phyloP scores from a whole-genome alignment of 2,113 vertebrate genomes.

The Guaruba guarouba region DNA sequence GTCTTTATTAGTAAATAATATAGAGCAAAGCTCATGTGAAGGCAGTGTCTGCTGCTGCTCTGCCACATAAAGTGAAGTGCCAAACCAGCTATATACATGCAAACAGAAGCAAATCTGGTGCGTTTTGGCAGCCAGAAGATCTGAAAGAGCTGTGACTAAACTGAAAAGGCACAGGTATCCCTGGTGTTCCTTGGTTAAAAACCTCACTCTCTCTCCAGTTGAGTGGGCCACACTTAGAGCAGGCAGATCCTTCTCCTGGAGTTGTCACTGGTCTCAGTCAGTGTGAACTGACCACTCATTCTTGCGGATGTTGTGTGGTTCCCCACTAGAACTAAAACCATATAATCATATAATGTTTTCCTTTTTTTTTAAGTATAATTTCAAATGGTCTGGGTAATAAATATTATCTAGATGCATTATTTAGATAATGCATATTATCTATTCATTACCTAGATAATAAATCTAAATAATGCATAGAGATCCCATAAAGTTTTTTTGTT shows the following conservation, averaged over 20 bases:
- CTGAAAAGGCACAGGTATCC: not conserved
- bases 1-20: not conserved
- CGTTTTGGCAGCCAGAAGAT: not conserved
- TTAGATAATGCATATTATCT: not conserved
- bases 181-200: not conserved
- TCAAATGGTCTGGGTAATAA: not conserved
- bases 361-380: not conserved
- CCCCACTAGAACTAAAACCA: not conserved
- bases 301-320: not conserved
- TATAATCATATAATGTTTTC: not conserved
- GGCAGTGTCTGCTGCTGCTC: not conserved
- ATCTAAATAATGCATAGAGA: not conserved
- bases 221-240: not conserved
- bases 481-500: not conserved
- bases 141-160: not conserved
- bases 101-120: not conserved
- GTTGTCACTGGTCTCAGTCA: not conserved
- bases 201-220: not conserved
- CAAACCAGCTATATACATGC: not conserved
- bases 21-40: not conserved
- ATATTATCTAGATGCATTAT: not conserved
- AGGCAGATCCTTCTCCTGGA: not conserved
- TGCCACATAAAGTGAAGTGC: not conserved
- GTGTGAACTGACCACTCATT: not conserved
- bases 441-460: not conserved